Conservation (phyloP, 2,888 invertebrate genomes). For the Rotaria socialis region DNA sequence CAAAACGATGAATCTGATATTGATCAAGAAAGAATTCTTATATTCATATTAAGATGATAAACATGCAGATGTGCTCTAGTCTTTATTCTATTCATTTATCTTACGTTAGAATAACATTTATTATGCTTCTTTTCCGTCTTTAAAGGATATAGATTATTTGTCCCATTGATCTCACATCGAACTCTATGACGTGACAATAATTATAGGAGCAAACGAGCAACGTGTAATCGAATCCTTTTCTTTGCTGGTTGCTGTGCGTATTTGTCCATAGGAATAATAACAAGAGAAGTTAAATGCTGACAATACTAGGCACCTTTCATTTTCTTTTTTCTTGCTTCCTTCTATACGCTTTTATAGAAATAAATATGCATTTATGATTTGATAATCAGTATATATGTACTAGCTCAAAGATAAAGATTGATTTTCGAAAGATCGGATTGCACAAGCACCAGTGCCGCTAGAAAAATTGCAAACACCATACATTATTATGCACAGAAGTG, state of each 20-base stretch:
- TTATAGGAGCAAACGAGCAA: not conserved
- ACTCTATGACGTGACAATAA: not conserved
- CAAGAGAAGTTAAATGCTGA: not conserved
- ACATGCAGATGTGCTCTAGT: not conserved
- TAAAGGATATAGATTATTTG: no score
- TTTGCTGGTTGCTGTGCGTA: not conserved
- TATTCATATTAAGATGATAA: not conserved
- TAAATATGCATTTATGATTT: slow-evolving; percentile 8
- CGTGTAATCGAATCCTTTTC: not conserved
- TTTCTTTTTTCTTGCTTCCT: not conserved
- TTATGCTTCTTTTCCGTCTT: no score
- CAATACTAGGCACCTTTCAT: not conserved
- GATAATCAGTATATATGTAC: not conserved
- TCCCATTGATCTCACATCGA: not conserved
- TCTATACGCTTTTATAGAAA: not conserved
- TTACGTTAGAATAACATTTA: not conserved
- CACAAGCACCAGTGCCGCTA: not conserved
- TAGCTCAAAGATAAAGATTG: not conserved
- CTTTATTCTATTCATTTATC: not conserved
- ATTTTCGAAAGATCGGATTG: slow-evolving; percentile 1
- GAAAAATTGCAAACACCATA: not conserved
- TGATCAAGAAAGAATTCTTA: not conserved
- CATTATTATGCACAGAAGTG: not conserved
- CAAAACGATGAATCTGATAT: not conserved
- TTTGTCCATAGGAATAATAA: not conserved